Evolutionary conservation across 1,140 invertebrate genomes (phyloP).

Genomic region (Drosophila pseudoobscura): DNA sequence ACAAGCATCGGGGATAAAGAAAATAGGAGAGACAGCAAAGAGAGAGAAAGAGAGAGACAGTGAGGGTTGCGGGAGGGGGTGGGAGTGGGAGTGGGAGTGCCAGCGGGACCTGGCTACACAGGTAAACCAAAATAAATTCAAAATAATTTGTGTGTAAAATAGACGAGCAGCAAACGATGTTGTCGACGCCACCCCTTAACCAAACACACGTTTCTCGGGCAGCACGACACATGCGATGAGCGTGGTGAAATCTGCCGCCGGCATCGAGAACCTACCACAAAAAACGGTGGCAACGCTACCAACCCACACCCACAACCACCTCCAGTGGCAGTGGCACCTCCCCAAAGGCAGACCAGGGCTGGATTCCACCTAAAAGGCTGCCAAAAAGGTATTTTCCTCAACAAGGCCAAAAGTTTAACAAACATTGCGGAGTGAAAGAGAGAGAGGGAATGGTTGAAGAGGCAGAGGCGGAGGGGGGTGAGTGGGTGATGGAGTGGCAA

Average conservation of each 20-base stretch:
- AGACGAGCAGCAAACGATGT: constrained; percentile 58
- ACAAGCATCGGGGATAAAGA: constrained; percentile 10
- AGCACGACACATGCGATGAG: constrained; percentile 34
- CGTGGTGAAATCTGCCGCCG: constrained; percentile 69
- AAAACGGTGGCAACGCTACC: constrained; percentile 24
- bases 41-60: not conserved
- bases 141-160: constrained; percentile 81
- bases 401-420: constrained; percentile 69
- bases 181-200: constrained; percentile 12
- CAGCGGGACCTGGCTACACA: constrained; percentile 7
- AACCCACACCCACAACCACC: constrained; percentile 1
- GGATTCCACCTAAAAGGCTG: constrained; percentile 37
- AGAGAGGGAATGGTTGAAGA: not conserved
- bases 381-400: constrained; percentile 54
- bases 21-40: not conserved
- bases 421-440: constrained; percentile 29
- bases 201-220: not conserved
- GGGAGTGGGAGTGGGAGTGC: not conserved
- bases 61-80: not conserved
- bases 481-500: not conserved
- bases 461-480: constrained; percentile 3
- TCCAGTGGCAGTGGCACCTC: constrained; percentile 2
- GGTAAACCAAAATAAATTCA: constrained; percentile 77
- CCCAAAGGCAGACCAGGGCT: not conserved
- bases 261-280: constrained; percentile 48